phyloP scores from a whole-genome alignment of 1,140 invertebrate genomes.

The Adoxophyes honmai region DNA sequence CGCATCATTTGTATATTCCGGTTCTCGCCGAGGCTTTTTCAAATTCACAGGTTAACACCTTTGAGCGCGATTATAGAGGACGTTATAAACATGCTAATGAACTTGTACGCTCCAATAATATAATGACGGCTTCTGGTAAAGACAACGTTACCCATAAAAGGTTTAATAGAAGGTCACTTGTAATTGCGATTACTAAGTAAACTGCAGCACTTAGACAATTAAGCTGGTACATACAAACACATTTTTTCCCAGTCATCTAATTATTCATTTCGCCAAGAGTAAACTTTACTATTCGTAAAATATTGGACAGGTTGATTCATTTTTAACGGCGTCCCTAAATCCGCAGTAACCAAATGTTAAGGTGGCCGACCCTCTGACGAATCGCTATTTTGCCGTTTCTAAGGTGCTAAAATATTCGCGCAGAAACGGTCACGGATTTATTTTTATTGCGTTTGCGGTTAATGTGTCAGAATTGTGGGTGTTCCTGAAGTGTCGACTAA shows the following conservation, averaged over 20 bases:
- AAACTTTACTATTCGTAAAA: too few relatives aligned
- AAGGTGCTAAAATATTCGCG: slow-evolving; percentile 9
- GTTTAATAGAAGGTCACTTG: neutral
- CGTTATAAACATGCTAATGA: slow-evolving; percentile 1
- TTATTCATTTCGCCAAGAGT: too few relatives aligned
- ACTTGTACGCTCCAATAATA: slow-evolving; percentile 1
- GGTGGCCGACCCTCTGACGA: slow-evolving; percentile 2
- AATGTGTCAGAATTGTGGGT: slow-evolving; percentile 12
- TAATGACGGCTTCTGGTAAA: neutral
- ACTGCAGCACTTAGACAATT: neutral
- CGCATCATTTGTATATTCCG: neutral
- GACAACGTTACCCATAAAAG: neutral
- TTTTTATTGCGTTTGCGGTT: slow-evolving; percentile 8
- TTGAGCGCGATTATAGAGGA: neutral
- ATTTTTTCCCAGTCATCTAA: too few relatives aligned
- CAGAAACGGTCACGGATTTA: neutral
- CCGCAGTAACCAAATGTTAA: too few relatives aligned
- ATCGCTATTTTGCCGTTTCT: slow-evolving; percentile 7
- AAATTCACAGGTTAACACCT: slow-evolving; percentile 4
- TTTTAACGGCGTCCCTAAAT: too few relatives aligned
- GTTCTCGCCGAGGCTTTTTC: neutral
- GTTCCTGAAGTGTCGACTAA: slow-evolving; percentile 3
- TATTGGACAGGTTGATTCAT: too few relatives aligned
- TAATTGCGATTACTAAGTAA: neutral
- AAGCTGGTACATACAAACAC: too few relatives aligned